Base-by-base conservation (phyloP, 2,797 vertebrate species). In the Tachyglossus aculeatus region DNA sequence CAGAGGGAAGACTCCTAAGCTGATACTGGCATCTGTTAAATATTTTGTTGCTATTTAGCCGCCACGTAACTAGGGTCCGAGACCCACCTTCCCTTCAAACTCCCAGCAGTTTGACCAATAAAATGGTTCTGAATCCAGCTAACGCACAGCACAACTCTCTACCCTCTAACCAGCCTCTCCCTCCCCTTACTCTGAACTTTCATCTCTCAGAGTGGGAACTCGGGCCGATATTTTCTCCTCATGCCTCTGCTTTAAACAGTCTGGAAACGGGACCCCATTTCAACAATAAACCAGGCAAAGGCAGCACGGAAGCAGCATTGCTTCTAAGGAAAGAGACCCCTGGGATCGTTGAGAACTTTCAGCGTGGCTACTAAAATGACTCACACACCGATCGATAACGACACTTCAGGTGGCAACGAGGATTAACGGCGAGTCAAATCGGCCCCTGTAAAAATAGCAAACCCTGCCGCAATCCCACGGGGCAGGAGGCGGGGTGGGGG, bases 101-200 rank as follows among this genome's bases (percentile, higher is more conserved):
- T 25, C 58, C 51, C 70, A 59, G 71, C 32, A 76, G 67, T 34
- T 21, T 7, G 70, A 40, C 55, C 58, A 38, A 9, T 41, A 24
- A 19, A 78, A 72, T n/a, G n/a, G 55, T 39, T 66, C 58, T 74
- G 9, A 47, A 61, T 6, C 22, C 54, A 29, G 16, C 8, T 34
- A 6, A 0, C 25, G 43, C 24, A 12, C 9, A 44, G 6, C 67
- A 29, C 14, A 39, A 29, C 57, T 55, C 34, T 14, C 25, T 9
- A 10, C 3, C 22, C 16, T 48, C 29, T 40, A 29, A 48, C 27
- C 2, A 1, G 16, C 7, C 9, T 25, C 2, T 13, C 3, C 3
- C 16, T 48, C 31, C 36, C 29, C 21, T 16, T 7, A 1, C n/a
- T n/a, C n/a, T n/a, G n/a, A n/a, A 54, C 60, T 69, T 54, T 57